Base-by-base conservation (phyloP, 2,888 invertebrate species). In the Brassicogethes aeneus region DNA sequence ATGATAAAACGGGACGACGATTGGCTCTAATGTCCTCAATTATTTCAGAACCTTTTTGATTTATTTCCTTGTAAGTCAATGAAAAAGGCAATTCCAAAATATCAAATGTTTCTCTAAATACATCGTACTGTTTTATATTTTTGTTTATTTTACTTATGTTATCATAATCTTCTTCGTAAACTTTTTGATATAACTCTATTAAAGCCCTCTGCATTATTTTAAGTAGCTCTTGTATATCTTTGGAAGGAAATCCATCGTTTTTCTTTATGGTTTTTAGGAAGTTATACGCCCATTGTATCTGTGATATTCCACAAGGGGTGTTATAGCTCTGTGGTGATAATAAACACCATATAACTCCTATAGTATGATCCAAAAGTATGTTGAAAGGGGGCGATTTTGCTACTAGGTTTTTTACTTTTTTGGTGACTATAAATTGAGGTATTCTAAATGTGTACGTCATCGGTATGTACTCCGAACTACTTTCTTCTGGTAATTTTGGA, bases 211-310 rank as follows among this genome's bases (percentile, higher is more conserved):
- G 23, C 23, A 23, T 23, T 23, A 23, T 23, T 23, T 23, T 10
- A 7, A 23, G 10, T 10, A 23, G 5, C 5, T 10, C 5, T 32
- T 32, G 5, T 10, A 32, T 12, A 13, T 32, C 32, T 12, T 32
- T 32, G 3, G 32, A 32, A 3, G 3, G 10, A 12, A 10, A 7
- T 12, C 32, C 32, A 10, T 32, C 32, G 12, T 3, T 10, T 8
- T 32, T 32, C 10, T 13, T 8, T 7, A 32, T 32, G 14, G 12
- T 32, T 32, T 32, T 32, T 12, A 32, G 14, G 13, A 32, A 32
- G 12, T 13, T 32, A 13, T 32, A 32, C 3, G 32, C 32, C 32
- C 32, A 32, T 32, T 32, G 32, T 13, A 32, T 3, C 14, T 32
- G 32, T 5, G 32, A 7, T 10, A 32, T 32, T 23, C 32, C 32